Base-by-base conservation (phyloP, 2,888 invertebrate genomes). In the Mesochorus sp. region DNA sequence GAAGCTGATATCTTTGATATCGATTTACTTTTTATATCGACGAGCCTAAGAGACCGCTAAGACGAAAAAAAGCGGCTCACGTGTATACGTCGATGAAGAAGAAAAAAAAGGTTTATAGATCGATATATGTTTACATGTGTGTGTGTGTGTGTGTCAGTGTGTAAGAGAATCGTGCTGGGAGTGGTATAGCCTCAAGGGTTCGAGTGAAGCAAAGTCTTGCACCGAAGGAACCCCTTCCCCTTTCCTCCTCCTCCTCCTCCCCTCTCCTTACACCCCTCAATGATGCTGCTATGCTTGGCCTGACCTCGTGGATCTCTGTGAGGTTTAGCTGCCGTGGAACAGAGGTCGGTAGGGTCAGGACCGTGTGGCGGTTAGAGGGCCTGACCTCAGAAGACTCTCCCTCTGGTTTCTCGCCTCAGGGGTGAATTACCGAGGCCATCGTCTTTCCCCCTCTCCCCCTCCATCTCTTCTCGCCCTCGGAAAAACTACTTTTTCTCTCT, bases 391-490 rank as follows among this genome's bases (percentile, higher is more conserved):
- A 68, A 55, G 79, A 47, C 37, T 70, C 71, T 67, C 62, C 66
- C 64, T 70, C 59, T 61, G 79, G 39, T 67, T 76, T 79, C 79
- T 73, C 79, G 76, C 79, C 72, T 72, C 73, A 37, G 51, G 62
- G 76, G 76, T 76, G 79, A 79, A 79, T 79, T 76, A 76, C 76
- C 28, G 44, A 42, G 49, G 47, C 64, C 74, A 42, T 51, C 62
- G 51, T 28, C 44, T 68, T 59, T 49, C 42, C 57, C 77, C 67
- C 57, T n/a, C n/a, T n/a, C 6, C 19, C 49, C 34, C 12, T 5
- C 5, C 14, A n/a, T 39, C 37, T 17, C 24, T n/a, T 17, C 8
- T 19, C 24, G 10, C 10, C 14, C 39, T 4, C 34, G n/a, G n/a
- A n/a, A n/a, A n/a, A n/a, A n/a, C 2, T 14, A 39, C 39, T 14